These are phyloP conservation scores for Laupala kohalensis DNA, from an alignment of 1,140 invertebrate species.

Conservation along the genomic window DNA sequence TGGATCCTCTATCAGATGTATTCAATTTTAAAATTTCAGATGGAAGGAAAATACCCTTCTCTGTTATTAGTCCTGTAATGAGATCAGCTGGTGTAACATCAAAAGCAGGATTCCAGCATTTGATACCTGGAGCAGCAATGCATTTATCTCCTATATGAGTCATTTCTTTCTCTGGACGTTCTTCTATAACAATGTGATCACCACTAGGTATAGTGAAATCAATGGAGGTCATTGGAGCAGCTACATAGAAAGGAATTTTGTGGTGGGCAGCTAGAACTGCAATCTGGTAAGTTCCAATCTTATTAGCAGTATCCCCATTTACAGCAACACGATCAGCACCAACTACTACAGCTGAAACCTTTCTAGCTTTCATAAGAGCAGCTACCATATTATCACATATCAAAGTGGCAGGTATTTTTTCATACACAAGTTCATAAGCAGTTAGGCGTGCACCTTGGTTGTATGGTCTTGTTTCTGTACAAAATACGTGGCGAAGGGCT, in stretches of 20 bases:
- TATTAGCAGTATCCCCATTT: constrained; percentile 98
- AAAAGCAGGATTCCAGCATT: constrained; percentile 97
- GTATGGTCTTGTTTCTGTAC: constrained; percentile 94
- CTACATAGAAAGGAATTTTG: constrained; percentile 88
- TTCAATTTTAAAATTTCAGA: too few species aligned
- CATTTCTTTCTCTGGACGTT: constrained; percentile 80
- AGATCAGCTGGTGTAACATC: constrained; percentile 92
- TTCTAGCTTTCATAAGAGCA: constrained; percentile 69
- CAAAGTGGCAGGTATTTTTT: constrained; percentile 83
- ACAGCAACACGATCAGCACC: constrained; percentile 83
- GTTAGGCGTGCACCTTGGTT: constrained; percentile 93
- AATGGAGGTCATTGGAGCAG: constrained; percentile 84
- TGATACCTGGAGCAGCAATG: constrained; percentile 77
- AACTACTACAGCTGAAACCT: constrained; percentile 66
- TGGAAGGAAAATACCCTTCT: constrained; percentile 73
- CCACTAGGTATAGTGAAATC: constrained; percentile 70
- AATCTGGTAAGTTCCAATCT: constrained; percentile 98
- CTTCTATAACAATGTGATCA: constrained; percentile 83
- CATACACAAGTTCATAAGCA: constrained; percentile 87
- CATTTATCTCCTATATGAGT: constrained; percentile 67
- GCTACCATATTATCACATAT: constrained; percentile 94
- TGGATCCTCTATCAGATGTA: too few species aligned
- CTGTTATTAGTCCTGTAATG: constrained; percentile 92
- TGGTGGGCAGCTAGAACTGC: constrained; percentile 86
- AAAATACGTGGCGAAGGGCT: constrained; percentile 87